These are phyloP conservation scores for Dicrurus megarhynchus DNA, from an alignment of 2,113 vertebrate genomes.

Conservation along the genomic window DNA sequence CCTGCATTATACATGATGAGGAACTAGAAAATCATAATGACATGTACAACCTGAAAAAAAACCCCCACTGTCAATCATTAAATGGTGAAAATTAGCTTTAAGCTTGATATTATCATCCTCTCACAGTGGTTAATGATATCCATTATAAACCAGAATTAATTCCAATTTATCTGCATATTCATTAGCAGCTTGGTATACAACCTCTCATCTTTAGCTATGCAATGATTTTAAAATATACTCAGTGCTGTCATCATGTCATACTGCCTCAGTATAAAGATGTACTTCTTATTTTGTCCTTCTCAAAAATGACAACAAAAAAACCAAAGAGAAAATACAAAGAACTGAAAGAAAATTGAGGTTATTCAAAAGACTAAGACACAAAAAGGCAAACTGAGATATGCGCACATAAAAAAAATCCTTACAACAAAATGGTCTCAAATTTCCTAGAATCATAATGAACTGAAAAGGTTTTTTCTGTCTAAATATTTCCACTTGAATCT, in stretches of 20 bases:
- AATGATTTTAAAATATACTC: background rate
- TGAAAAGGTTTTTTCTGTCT: background rate
- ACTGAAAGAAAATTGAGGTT: background rate
- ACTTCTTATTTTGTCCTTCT: background rate
- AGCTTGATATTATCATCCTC: background rate
- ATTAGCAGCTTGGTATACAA: background rate
- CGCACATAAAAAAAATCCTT: background rate
- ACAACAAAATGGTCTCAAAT: background rate
- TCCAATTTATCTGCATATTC: conserved; percentile 2
- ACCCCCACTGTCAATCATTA: background rate
- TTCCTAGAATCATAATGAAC: background rate
- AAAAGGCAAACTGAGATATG: background rate
- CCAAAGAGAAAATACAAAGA: background rate
- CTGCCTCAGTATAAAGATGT: background rate
- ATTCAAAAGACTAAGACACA: background rate
- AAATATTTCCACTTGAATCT: background rate
- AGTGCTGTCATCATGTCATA: background rate
- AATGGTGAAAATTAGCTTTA: conserved; percentile 2
- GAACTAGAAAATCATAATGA: background rate
- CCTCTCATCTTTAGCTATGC: background rate
- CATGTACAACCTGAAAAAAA: background rate
- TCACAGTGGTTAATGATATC: background rate
- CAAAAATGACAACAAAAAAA: background rate
- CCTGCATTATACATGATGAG: background rate
- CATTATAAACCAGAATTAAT: conserved; percentile 26